A percentile compares a stretch with the other conserved stretches of the same genome.
phyloP scores from a whole-genome alignment of 2,888 invertebrate genomes.

The Perithous albicinctus region DNA sequence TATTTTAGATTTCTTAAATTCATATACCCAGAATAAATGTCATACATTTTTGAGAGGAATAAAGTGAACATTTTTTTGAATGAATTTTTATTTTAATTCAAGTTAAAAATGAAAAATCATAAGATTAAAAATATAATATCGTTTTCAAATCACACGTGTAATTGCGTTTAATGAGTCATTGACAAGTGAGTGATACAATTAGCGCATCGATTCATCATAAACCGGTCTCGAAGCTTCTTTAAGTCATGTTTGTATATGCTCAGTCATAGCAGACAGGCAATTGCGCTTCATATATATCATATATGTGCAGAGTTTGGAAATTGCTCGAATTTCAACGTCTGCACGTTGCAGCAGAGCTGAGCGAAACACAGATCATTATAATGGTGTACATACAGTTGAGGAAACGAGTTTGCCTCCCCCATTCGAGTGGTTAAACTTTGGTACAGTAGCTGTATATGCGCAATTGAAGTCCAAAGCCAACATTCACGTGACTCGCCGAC shows the following conservation, averaged over 20 bases:
- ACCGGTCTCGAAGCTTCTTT: not conserved
- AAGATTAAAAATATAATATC: not conserved
- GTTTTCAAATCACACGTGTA: not conserved
- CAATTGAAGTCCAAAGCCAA: slow-evolving; percentile 6
- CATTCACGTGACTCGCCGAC: slow-evolving; percentile 30
- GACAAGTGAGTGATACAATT: not conserved
- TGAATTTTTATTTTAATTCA: too few relatives aligned
- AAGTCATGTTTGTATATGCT: not conserved
- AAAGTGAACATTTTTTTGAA: too few relatives aligned
- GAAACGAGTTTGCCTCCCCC: slow-evolving; percentile 25
- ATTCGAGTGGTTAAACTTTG: slow-evolving; percentile 46
- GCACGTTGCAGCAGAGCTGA: not conserved
- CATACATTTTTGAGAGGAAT: too few relatives aligned
- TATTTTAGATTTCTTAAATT: too few relatives aligned
- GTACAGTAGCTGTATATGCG: not conserved
- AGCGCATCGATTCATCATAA: not conserved
- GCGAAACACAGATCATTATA: not conserved
- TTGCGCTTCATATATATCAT: not conserved
- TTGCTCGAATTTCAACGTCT: not conserved
- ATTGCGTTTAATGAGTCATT: not conserved
- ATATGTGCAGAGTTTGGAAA: not conserved
- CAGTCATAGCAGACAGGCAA: not conserved
- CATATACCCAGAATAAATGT: too few relatives aligned
- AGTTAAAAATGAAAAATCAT: too few relatives aligned
- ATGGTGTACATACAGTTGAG: slow-evolving; percentile 5